Percentiles rank a stretch among this genome's conserved stretches.
These are phyloP conservation scores for Syrphus vitripennis DNA, from an alignment of 2,888 invertebrate species.

Conservation along the genomic window DNA sequence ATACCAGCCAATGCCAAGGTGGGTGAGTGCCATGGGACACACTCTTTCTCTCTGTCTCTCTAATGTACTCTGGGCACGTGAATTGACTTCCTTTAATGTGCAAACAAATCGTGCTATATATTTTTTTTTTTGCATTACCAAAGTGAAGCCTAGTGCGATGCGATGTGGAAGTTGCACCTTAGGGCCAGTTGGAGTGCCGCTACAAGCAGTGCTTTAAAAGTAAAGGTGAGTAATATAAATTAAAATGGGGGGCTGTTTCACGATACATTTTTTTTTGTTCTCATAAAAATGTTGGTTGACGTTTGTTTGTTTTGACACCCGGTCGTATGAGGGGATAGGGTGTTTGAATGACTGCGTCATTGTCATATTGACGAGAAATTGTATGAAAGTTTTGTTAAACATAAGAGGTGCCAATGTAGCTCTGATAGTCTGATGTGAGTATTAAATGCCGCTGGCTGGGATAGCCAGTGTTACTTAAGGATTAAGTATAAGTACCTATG, in stretches of 20 bases:
- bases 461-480: constrained; percentile 25
- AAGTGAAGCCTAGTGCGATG: constrained; percentile 29
- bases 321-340: neutral
- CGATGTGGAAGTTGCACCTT: constrained; percentile 39
- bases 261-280: constrained; percentile 20
- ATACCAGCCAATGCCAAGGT: neutral
- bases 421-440: constrained; percentile 9
- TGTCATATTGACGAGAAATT: constrained; percentile 24
- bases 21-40: neutral
- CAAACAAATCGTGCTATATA: constrained; percentile 50
- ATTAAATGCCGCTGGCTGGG: constrained; percentile 32
- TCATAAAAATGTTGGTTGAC: neutral
- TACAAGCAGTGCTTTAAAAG: neutral
- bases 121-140: neutral
- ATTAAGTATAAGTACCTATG: too few relatives aligned
- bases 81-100: constrained; percentile 67
- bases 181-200: constrained; percentile 49
- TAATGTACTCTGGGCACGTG: constrained; percentile 66
- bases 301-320: constrained; percentile 37
- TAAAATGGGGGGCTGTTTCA: constrained; percentile 45
- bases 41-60: too few relatives aligned
- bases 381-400: constrained; percentile 27
- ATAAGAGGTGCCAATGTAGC: neutral
- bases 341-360: neutral
- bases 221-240: constrained; percentile 56